Base-by-base conservation (phyloP, 2,113 vertebrate species). In the Carlito syrichta region DNA sequence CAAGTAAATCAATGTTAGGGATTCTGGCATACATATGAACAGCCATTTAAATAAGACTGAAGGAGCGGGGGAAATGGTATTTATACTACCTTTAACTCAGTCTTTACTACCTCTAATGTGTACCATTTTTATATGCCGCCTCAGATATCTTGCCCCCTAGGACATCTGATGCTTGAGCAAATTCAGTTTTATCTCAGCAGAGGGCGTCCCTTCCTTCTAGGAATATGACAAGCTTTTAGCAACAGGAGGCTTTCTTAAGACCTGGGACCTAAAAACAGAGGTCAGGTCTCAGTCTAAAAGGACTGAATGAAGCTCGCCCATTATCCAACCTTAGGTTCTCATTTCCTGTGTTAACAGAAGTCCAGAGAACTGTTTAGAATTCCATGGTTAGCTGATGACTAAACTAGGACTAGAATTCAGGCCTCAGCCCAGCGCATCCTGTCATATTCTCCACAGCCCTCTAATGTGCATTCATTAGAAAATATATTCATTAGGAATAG, bases 151-250 rank as follows among this genome's bases (percentile, higher is more conserved):
- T 94, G 58, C 58, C 84, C 62, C 20, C 19, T 8, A 60, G 40
- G 3, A 32, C 58, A 45, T 50, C 40, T 19, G 54, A 68, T 52
- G 60, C 38, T 95, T 86, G 82, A 94, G 40, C 69, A 19, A 95
- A 97, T 95, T 95, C 94, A 68, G 35, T 73, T 94, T 97, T 79
- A 43, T 81, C 69, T 93, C 97, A 98, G 97, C 81, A 98, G 97
- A 96, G 97, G 97, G 97, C 96, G 76, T 94, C 76, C 74, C 93
- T 71, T 96, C 92, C 96, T 86, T 93, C 96, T 88, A 87, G 89
- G 92, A 97, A 38, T 40, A 25, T 85, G 84, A 81, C 35, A 52
- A 96, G 3, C 16, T 71, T 38, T 90, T 50, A 86, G 74, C 63
- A 76, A 62, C 7, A 19, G 43, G 17, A 86, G 60, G n/a, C 25